These are phyloP conservation scores for Alcedo quadribrachys DNA, from an alignment of 2,797 vertebrate species.

Conservation along the genomic window DNA sequence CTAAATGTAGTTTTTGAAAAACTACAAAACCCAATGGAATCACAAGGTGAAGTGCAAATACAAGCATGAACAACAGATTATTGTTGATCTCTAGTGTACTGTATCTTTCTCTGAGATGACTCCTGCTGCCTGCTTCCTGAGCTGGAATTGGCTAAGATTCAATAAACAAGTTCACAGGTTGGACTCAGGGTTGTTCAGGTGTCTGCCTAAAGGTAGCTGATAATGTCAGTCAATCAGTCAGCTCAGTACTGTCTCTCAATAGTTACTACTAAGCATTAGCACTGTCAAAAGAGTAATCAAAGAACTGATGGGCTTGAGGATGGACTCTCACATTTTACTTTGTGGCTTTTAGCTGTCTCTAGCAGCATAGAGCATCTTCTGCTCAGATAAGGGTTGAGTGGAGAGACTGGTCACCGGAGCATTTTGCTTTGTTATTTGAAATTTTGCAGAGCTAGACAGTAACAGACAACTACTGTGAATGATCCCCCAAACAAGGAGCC, in stretches of 20 bases:
- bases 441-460: fast-evolving
- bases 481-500: background rate
- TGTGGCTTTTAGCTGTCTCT: background rate
- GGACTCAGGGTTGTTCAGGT: background rate
- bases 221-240: background rate
- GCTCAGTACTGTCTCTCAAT: background rate
- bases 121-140: background rate
- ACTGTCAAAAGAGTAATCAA: background rate
- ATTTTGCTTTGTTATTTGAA: background rate
- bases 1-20: background rate
- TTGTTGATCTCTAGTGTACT: background rate
- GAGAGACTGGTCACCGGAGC: background rate
- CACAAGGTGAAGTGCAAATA: background rate
- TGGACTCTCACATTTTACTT: background rate
- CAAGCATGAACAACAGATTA: background rate
- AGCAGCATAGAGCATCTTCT: background rate
- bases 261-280: background rate
- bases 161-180: background rate
- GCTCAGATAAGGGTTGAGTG: background rate
- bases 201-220: background rate
- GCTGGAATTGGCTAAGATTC: background rate
- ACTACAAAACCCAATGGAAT: background rate
- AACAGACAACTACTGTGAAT: background rate
- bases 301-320: background rate
- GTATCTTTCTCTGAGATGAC: background rate